Conservation (phyloP, 2,113 vertebrate species). For the Macrotis lagotis region DNA sequence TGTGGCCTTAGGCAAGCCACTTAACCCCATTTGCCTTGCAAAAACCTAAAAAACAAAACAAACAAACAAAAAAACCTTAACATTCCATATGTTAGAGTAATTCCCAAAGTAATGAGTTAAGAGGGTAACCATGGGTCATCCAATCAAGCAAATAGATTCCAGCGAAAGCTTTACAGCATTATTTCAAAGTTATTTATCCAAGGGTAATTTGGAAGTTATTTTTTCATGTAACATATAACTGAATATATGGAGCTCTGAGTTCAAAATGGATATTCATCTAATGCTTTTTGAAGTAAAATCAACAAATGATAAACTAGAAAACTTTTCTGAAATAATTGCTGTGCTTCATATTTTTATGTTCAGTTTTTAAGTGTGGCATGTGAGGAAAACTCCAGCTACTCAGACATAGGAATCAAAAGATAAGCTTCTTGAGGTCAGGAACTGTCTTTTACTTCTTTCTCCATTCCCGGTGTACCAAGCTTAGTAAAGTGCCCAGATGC, state of each 20-base stretch:
- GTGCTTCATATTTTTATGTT: background rate
- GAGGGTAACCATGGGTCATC: background rate
- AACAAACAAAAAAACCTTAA: too few relatives aligned
- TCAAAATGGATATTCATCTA: conserved; percentile 22
- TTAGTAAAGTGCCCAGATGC: background rate
- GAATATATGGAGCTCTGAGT: conserved; percentile 12
- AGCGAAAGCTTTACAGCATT: background rate
- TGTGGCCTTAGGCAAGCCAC: too few relatives aligned
- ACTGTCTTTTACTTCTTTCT: background rate
- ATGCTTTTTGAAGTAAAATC: conserved; percentile 34
- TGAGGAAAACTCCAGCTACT: background rate
- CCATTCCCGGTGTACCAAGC: background rate
- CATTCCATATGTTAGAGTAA: background rate
- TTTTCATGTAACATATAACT: background rate
- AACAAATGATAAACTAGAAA: conserved; percentile 24
- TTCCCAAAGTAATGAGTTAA: background rate
- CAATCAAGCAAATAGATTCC: conserved; percentile 1
- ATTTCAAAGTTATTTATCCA: conserved; percentile 30
- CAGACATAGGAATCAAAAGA: background rate
- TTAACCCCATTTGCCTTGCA: too few relatives aligned
- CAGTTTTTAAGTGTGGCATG: background rate
- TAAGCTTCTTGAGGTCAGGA: background rate
- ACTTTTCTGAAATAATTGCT: background rate
- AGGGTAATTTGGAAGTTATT: conserved; percentile 6
- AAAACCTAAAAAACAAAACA: too few relatives aligned